Base-by-base conservation (phyloP, 2,888 invertebrate genomes). In the Pilophorus perplexus region DNA sequence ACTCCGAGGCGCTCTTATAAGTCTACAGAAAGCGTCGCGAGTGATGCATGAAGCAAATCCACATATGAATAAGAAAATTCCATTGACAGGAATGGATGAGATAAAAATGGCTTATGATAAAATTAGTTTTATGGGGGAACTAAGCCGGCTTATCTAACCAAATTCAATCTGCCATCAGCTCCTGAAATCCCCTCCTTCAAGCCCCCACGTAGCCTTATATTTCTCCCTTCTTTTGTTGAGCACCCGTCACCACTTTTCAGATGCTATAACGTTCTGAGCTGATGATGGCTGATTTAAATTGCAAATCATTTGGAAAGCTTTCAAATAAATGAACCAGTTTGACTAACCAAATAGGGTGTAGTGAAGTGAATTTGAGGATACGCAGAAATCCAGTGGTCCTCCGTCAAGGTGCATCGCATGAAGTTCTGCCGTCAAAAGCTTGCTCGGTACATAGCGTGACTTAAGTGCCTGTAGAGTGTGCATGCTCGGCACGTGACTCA, bases 91-190 rank as follows among this genome's bases (percentile, higher is more conserved):
- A n/a, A 12, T 52, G 40, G 25, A 44, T 25, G 38, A 48, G 62
- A 46, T 62, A 37, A 33, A 50, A 50, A 28, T n/a, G 62, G 62
- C 46, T 62, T 62, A 62, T 27, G 33, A 48, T 50, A 48, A 62
- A 62, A 62, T 62, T 62, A 62, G 62, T 62, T 62, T 62, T 62
- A 62, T 48, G n/a, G 50, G 62, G 62, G 48, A 62, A 38, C 62
- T 62, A 62, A 62, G 62, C 62, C 62, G 62, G 62, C 62, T 62
- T 62, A 62, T 62, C 62, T 48, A 18, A 23, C 18, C 22, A 27
- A 22, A 62, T 62, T 60, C 33, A 62, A 44, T 48, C 46, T 16
- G 28, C 23, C 33, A 28, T 42, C 37, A 18, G 14, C 2, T 2
- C 10, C 25, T 14, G 3, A 23, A 25, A 27, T 52, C 27, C 52